Base-by-base conservation (phyloP, 2,888 invertebrate genomes). In the Lycia hirtaria region DNA sequence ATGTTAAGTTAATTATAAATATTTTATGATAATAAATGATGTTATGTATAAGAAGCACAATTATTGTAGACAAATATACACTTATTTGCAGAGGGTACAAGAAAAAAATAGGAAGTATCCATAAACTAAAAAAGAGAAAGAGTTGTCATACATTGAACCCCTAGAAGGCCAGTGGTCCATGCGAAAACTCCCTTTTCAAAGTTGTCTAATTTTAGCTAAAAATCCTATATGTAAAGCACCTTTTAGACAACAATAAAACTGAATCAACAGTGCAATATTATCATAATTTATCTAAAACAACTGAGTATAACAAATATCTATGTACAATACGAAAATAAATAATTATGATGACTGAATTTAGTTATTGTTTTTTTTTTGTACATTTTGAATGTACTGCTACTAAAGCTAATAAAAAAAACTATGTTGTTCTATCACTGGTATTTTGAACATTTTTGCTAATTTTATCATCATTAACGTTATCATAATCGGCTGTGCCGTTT, bases 401-500 rank as follows among this genome's bases (percentile, higher is more conserved):
- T 15, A 14, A 41, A 41, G n/a, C n/a, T n/a, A n/a, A n/a, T n/a
- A n/a, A n/a, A n/a, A n/a, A n/a, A n/a, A n/a, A n/a, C 41, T 41
- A 28, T 1, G 40, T 14, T 40, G 22, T 5, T 10, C 26, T 41
- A 15, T 41, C 10, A 33, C 41, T 28, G 58, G 26, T 62, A 41
- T 38, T 28, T 30, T 37, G 28, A 15, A 20, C 10, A 15, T 47
- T 15, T 45, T 28, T 6, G 47, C 4, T 43, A 14, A 17, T 32
- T 54, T 49, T 35, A 35, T 19, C 45, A 35, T 19, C 45, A 37
- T 1, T 60, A 52, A 82, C 76, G 14, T 43, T 28, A 56, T 91
- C 91, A 64, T 85, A 88, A 50, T 88, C 73, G 1, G 70, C 6
- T n/a, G 68, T 73, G 0, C 88, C 88, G 48, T 80, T 74, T 1